Evolutionary conservation across 2,113 vertebrate species (phyloP).

Genomic region (Tetrax tetrax): DNA sequence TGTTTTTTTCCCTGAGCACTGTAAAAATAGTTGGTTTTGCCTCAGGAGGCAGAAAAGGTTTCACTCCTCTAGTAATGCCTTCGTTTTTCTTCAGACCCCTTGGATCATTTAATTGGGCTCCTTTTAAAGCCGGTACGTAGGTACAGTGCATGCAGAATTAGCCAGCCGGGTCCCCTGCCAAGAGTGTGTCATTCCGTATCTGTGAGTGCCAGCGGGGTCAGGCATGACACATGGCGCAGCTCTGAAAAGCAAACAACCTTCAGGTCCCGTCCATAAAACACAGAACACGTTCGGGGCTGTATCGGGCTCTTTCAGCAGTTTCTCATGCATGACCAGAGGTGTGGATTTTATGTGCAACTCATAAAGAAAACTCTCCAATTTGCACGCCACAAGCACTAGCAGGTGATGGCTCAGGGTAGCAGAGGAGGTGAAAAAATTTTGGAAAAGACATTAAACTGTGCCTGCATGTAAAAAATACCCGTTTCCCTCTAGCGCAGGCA

Average conservation of each 20-base stretch:
- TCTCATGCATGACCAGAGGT: slow-evolving; percentile 71
- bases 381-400: slow-evolving; percentile 49
- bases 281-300: slow-evolving; percentile 35
- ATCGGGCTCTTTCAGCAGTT: slow-evolving; percentile 50
- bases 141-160: slow-evolving; percentile 50
- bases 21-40: background rate
- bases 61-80: background rate
- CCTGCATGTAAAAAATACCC: slow-evolving; percentile 16
- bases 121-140: slow-evolving; percentile 15
- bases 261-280: slow-evolving; percentile 45
- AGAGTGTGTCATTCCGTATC: slow-evolving; percentile 40
- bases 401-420: slow-evolving; percentile 57
- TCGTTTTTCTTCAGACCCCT: slow-evolving; percentile 38
- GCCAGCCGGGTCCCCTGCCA: slow-evolving; percentile 53
- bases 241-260: slow-evolving; percentile 60
- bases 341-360: slow-evolving; percentile 73
- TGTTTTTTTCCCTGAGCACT: background rate
- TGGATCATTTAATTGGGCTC: slow-evolving; percentile 43
- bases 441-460: slow-evolving; percentile 37
- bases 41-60: slow-evolving; percentile 27
- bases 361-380: slow-evolving; percentile 64
- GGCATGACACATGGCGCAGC: slow-evolving; percentile 43
- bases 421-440: slow-evolving; percentile 51
- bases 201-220: slow-evolving; percentile 46
- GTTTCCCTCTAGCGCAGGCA: slow-evolving; percentile 15